These are phyloP conservation scores for Colletes gigas DNA, from an alignment of 1,140 invertebrate species.

Conservation along the genomic window DNA sequence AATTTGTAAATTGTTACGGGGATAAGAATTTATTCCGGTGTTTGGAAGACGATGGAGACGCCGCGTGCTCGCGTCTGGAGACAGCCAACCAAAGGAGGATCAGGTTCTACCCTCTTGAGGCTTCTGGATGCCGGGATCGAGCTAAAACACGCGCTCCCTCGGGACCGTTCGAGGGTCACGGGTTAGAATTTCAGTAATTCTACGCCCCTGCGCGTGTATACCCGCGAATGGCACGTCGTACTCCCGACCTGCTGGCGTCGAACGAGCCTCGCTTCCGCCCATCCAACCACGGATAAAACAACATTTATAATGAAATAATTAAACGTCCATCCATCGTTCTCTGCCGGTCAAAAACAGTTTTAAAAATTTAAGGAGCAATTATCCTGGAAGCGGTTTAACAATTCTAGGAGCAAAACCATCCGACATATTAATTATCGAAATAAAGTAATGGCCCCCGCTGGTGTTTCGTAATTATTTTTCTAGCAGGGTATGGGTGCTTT, in stretches of 20 bases:
- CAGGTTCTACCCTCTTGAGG: slow-evolving; percentile 31
- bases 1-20: too few relatives aligned
- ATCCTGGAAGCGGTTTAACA: too few relatives aligned
- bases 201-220: slow-evolving; percentile 12
- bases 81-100: background rate
- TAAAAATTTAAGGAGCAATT: too few relatives aligned
- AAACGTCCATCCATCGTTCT: too few relatives aligned
- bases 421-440: too few relatives aligned
- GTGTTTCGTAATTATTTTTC: too few relatives aligned
- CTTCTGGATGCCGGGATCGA: slow-evolving; percentile 31
- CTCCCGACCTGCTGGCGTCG: background rate
- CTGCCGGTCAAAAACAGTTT: too few relatives aligned
- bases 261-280: background rate
- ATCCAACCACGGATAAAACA: too few relatives aligned
- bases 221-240: background rate
- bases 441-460: too few relatives aligned
- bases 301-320: too few relatives aligned
- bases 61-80: background rate
- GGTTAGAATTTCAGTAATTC: slow-evolving; percentile 44
- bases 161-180: slow-evolving; percentile 11
- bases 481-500: too few relatives aligned
- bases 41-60: background rate
- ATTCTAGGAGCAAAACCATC: too few relatives aligned
- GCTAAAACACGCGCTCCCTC: slow-evolving; percentile 8
- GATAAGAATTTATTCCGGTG: background rate